Percentiles rank a stretch among this genome's conserved stretches.
phyloP scores from a whole-genome alignment of 2,113 vertebrate species.

The Hepsetus odoe region DNA sequence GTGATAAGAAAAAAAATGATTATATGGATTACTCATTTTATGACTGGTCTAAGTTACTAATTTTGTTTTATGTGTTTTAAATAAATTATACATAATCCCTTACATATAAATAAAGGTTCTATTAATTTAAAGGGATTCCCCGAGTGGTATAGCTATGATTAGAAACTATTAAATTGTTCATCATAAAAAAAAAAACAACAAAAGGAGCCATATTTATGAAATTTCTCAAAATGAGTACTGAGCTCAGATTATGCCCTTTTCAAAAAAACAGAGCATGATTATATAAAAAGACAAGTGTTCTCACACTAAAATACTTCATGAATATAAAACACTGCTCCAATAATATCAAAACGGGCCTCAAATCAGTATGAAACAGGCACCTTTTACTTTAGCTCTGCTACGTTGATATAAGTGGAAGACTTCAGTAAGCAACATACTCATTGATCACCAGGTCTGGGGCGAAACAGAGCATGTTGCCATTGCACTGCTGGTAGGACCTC shows the following conservation, averaged over 20 bases:
- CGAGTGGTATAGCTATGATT: too few species aligned
- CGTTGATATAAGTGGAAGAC: neutral
- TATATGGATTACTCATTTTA: too few species aligned
- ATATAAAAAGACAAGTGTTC: neutral
- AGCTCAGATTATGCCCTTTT: neutral
- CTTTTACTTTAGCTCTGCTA: neutral
- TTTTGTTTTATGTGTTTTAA: too few species aligned
- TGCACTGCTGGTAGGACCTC: slow-evolving; percentile 93
- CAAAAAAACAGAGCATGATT: neutral
- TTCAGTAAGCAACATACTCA: slow-evolving; percentile 81
- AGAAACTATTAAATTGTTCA: too few species aligned
- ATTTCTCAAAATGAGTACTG: neutral
- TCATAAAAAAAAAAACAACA: too few species aligned
- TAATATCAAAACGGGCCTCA: neutral
- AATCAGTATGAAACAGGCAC: neutral
- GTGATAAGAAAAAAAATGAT: too few species aligned
- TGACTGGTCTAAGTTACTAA: too few species aligned
- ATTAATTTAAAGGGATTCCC: too few species aligned
- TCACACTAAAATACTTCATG: neutral
- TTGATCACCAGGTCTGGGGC: slow-evolving; percentile 96
- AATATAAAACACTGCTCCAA: neutral
- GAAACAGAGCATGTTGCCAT: slow-evolving; percentile 88
- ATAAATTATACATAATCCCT: too few species aligned
- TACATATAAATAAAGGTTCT: too few species aligned
- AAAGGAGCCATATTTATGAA: neutral